Conservation (phyloP, 1,140 invertebrate genomes). For the Bacillus rossius region DNA sequence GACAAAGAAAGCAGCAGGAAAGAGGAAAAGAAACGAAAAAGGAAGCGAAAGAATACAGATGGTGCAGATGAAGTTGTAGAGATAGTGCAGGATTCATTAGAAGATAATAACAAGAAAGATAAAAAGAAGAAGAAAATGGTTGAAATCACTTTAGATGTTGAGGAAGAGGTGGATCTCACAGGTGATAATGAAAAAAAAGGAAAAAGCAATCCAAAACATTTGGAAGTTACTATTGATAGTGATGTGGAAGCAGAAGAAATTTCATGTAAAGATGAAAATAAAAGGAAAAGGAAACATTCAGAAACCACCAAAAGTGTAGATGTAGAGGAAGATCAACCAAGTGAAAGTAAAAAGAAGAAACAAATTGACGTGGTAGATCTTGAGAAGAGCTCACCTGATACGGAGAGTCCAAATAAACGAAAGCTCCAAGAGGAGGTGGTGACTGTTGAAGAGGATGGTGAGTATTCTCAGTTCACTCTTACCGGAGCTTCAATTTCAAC, state of each 20-base stretch:
- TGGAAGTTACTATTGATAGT: conserved; percentile 3
- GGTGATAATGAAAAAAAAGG: background rate
- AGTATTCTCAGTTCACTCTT: too few species aligned
- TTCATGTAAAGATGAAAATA: conserved; percentile 9
- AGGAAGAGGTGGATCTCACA: conserved; percentile 15
- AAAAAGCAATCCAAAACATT: conserved; percentile 12
- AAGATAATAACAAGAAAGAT: background rate
- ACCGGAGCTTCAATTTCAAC: too few species aligned
- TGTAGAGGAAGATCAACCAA: conserved; percentile 26
- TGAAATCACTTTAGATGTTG: conserved; percentile 9
- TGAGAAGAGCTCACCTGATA: too few species aligned
- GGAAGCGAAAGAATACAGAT: conserved; percentile 10
- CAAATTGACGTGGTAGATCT: too few species aligned
- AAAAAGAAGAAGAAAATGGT: conserved; percentile 15
- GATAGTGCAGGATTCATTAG: background rate
- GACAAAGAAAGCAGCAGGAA: too few species aligned
- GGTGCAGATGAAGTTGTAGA: conserved; percentile 24
- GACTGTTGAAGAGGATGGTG: conserved; percentile 26
- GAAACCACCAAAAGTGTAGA: conserved; percentile 34
- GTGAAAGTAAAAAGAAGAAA: conserved; percentile 17
- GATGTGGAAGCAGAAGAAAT: conserved; percentile 14
- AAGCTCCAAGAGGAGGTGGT: conserved; percentile 27
- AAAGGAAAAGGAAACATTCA: conserved; percentile 12
- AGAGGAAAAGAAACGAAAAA: background rate
- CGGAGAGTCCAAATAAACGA: conserved; percentile 1